Base-by-base conservation (phyloP, 37 sponge, comb jelly and placozoan genomes). In the Ianthella basta region DNA sequence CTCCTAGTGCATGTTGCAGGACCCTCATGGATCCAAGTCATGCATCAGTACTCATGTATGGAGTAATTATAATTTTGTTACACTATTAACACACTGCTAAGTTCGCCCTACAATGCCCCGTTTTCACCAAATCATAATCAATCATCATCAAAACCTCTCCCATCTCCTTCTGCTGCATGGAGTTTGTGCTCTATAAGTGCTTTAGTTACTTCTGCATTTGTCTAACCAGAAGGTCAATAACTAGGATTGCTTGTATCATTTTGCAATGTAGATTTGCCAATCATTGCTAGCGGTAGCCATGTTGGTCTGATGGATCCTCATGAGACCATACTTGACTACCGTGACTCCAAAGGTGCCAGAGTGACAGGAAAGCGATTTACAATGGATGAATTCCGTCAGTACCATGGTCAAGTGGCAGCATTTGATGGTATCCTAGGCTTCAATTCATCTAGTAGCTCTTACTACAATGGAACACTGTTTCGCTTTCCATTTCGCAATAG, bases 401-500 rank as follows among this genome's bases (percentile, higher is more conserved):
- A 81, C 60, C 30, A 30, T 20, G 86, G 85, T 23, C 87, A 87
- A 60, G 66, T 59, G n/a, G 83, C 81, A 5, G 70, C 82, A 38
- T 83, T 87, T 33, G 25, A 69, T 50, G 84, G 73, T 1, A 32
- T 91, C 15, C 83, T 91, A 67, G 91, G 72, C 14, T 60, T 83
- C 56, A 30, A 19, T 33, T 14, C 59, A 59, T 20, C n/a, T 21
- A 55, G 34, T 21, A 20, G 25, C 12, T 35, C 21, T 0, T 0
- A 39, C 44, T 91, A 91, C 85, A 44, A 84, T 53, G 91, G 82
- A 56, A 90, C 94, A 56, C 60, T 93, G 55, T 93, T 93, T 63
- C 88, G 94, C 21, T 93, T 93, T 74, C 94, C 94, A n/a, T 66
- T 93, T 13, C 85, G 94, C 25, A 60, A 82, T 32, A 60, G 35